Conservation (phyloP, 2,888 invertebrate genomes). For the Ctenicera cuprea region DNA sequence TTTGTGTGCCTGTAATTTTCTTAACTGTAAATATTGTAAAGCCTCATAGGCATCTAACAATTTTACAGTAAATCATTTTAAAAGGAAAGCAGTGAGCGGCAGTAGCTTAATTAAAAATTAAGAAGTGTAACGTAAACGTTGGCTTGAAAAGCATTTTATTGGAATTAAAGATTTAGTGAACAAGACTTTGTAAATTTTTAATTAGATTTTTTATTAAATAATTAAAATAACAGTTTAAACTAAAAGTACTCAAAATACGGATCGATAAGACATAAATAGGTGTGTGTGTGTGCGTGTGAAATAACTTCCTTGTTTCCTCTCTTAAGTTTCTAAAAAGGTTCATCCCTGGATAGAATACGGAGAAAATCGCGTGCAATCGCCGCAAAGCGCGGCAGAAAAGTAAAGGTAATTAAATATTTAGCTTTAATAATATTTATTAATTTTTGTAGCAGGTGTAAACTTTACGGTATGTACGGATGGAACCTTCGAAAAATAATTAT, state of each 20-base stretch:
- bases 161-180: slow-evolving; percentile 4
- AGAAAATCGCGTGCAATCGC: slow-evolving; percentile 91
- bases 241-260: background rate
- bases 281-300: slow-evolving; percentile 6
- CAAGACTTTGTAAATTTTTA: slow-evolving; percentile 25
- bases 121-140: slow-evolving; percentile 12
- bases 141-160: background rate
- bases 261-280: background rate
- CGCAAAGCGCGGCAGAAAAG: slow-evolving; percentile 86
- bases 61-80: background rate
- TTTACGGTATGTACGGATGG: background rate
- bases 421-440: background rate
- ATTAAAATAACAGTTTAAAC: background rate
- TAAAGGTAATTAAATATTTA: slow-evolving; percentile 78
- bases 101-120: slow-evolving; percentile 8
- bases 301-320: slow-evolving; percentile 15
- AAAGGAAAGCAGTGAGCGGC: background rate
- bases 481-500: background rate
- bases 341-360: slow-evolving; percentile 86
- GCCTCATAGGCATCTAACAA: background rate
- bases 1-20: background rate
- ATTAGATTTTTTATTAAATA: slow-evolving; percentile 17
- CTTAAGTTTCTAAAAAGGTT: slow-evolving; percentile 51
- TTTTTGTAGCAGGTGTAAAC: background rate
- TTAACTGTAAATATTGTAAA: background rate